These are phyloP conservation scores for Holotrichia oblita DNA, from an alignment of 1,140 invertebrate genomes.

Conservation along the genomic window DNA sequence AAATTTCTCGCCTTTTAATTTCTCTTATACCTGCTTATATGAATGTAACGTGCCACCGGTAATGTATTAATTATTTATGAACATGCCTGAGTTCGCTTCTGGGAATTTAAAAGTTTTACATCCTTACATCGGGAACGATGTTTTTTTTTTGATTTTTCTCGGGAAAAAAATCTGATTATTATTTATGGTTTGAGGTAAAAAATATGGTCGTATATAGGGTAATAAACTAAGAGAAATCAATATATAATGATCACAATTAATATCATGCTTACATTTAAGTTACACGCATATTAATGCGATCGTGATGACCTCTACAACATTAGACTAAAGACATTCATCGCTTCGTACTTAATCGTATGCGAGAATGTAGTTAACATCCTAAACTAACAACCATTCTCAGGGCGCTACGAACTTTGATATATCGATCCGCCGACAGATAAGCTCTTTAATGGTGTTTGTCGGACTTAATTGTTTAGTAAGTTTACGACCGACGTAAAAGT, in stretches of 20 bases:
- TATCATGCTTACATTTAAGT: background rate
- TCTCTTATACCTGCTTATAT: background rate
- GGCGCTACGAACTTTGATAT: conserved; percentile 8
- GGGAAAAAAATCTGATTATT: too few relatives aligned
- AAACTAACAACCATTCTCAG: conserved; percentile 5
- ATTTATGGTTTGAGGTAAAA: too few relatives aligned
- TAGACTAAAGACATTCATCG: background rate
- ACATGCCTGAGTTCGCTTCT: too few relatives aligned
- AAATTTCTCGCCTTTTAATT: conserved; percentile 33
- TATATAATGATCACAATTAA: background rate
- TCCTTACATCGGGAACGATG: too few relatives aligned
- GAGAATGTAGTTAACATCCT: background rate
- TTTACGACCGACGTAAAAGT: background rate
- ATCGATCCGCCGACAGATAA: conserved; percentile 9
- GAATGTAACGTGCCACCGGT: too few relatives aligned
- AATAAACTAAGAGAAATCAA: background rate
- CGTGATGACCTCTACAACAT: background rate
- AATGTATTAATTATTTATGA: too few relatives aligned
- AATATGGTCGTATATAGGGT: too few relatives aligned
- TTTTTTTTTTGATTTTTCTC: too few relatives aligned
- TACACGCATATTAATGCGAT: background rate
- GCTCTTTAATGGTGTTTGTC: conserved; percentile 5
- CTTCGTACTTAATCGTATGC: background rate
- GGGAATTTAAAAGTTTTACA: too few relatives aligned
- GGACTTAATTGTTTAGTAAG: conserved; percentile 16